Percentiles rank a stretch among this genome's conserved stretches.
phyloP scores from a whole-genome alignment of 1,140 invertebrate species.

The Temnothorax nylanderi region DNA sequence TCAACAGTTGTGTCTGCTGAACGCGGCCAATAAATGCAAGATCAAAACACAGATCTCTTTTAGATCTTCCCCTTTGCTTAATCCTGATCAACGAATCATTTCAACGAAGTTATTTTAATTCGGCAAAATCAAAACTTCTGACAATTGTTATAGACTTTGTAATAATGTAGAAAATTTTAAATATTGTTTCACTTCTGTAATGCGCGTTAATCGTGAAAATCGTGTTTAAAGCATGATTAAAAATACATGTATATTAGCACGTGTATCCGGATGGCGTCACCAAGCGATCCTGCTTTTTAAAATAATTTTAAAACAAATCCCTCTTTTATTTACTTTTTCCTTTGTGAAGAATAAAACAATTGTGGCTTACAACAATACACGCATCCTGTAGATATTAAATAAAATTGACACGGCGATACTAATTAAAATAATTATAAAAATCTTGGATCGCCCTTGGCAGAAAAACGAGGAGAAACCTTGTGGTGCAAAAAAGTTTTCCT shows the following conservation, averaged over 20 bases:
- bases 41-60: not conserved
- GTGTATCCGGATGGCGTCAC: not conserved
- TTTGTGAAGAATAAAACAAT: not conserved
- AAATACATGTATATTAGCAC: not conserved
- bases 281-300: not conserved
- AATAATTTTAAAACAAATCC: not conserved
- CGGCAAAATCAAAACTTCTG: not conserved
- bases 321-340: not conserved
- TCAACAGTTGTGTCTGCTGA: too few relatives aligned
- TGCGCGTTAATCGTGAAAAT: not conserved
- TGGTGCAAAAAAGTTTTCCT: not conserved
- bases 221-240: not conserved
- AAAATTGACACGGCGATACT: not conserved
- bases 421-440: constrained; percentile 10
- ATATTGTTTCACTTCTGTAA: not conserved
- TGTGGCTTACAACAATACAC: not conserved
- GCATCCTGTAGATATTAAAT: not conserved
- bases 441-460: not conserved
- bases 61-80: not conserved
- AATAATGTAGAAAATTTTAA: not conserved
- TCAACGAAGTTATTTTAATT: not conserved
- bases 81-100: not conserved
- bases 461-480: too few relatives aligned
- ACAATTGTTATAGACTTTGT: constrained; percentile 1
- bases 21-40: too few relatives aligned